These are phyloP conservation scores for Cerceris rybyensis DNA, from an alignment of 2,888 invertebrate genomes.

Conservation along the genomic window DNA sequence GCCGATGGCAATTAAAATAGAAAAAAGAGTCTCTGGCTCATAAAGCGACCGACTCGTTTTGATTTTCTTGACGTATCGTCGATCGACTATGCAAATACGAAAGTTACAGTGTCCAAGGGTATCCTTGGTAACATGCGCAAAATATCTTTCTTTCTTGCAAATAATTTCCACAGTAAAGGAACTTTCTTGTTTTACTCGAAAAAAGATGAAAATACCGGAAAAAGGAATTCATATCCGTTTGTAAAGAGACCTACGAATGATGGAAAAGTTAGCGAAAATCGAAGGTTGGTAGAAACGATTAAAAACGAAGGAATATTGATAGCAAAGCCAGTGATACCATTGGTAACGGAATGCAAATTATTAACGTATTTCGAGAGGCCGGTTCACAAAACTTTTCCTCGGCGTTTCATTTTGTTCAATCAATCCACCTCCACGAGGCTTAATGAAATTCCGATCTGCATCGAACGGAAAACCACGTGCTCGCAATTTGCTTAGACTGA, in stretches of 20 bases:
- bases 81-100: too few species aligned
- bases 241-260: too few species aligned
- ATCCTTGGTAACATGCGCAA: too few species aligned
- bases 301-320: conserved; percentile 44
- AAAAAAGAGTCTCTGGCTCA: neutral
- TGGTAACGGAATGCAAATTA: conserved; percentile 62
- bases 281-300: conserved; percentile 25
- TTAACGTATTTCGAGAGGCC: conserved; percentile 60
- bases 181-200: too few species aligned
- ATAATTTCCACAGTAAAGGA: too few species aligned
- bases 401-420: conserved; percentile 59
- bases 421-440: conserved; percentile 55
- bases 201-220: too few species aligned
- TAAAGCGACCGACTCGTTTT: too few species aligned
- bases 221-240: too few species aligned
- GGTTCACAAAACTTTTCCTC: conserved; percentile 57
- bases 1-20: neutral
- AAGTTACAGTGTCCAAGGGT: too few species aligned
- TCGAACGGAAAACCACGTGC: conserved; percentile 40
- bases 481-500: conserved; percentile 34
- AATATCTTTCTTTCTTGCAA: too few species aligned
- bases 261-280: too few species aligned
- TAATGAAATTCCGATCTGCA: conserved; percentile 62
- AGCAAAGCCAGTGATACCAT: conserved; percentile 33
- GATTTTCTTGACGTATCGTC: too few species aligned